These are phyloP conservation scores for Beaufortia kweichowensis DNA, from an alignment of 2,113 vertebrate genomes.

Conservation along the genomic window DNA sequence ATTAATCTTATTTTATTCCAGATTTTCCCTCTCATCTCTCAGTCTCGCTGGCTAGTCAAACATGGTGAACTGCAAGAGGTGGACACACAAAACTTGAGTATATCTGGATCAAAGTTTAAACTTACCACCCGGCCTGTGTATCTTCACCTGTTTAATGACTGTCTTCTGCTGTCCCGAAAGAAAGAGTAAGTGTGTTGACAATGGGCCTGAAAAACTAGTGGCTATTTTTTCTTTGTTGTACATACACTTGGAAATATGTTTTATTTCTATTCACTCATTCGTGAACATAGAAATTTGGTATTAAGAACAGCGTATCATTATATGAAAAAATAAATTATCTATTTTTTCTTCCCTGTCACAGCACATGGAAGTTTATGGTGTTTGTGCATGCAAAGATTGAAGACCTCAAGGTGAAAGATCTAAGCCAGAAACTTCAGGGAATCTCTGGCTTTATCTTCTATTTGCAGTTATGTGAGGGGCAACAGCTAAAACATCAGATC, in stretches of 20 bases:
- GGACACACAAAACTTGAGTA: conserved; percentile 80
- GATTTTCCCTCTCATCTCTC: conserved; percentile 91
- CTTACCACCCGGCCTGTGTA: conserved; percentile 84
- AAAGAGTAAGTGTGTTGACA: conserved; percentile 79
- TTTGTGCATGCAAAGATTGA: conserved; percentile 84
- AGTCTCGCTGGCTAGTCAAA: conserved; percentile 90
- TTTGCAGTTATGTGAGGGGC: conserved; percentile 82
- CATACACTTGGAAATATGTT: background rate
- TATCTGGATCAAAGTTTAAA: conserved; percentile 84
- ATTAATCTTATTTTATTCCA: conserved; percentile 59
- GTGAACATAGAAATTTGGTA: too few species aligned
- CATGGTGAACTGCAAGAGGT: conserved; percentile 87
- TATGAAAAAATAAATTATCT: background rate
- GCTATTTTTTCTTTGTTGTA: background rate
- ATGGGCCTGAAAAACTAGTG: background rate
- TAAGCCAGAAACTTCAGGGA: conserved; percentile 85
- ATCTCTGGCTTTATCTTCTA: conserved; percentile 88
- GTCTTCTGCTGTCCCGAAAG: conserved; percentile 83
- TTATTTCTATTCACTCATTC: background rate
- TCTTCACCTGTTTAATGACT: conserved; percentile 89
- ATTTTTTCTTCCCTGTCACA: conserved; percentile 56
- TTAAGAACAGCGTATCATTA: too few species aligned
- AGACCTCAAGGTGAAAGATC: conserved; percentile 85
- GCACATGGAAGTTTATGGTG: conserved; percentile 84
- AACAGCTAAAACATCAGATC: conserved; percentile 84